Conservation (phyloP, 2,113 vertebrate species). For the Cromileptes altivelis region DNA sequence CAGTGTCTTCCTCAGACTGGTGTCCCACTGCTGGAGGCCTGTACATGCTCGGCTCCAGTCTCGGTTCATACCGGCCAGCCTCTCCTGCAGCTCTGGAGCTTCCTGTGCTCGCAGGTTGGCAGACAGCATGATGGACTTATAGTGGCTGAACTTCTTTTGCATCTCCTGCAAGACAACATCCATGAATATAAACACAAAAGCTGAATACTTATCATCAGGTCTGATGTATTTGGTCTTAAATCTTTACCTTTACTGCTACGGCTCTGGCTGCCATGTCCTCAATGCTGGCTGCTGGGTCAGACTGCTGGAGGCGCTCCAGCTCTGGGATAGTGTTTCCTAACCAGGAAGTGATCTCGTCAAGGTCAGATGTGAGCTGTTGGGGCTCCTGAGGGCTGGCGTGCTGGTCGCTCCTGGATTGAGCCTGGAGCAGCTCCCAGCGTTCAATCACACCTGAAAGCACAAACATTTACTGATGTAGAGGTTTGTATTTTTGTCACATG, state of each 20-base stretch:
- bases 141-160: conserved; percentile 86
- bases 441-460: conserved; percentile 87
- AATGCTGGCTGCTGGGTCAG: conserved; percentile 73
- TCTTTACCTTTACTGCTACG: conserved; percentile 88
- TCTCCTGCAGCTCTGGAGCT: conserved; percentile 81
- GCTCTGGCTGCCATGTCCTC: conserved; percentile 83
- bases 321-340: conserved; percentile 84
- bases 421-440: conserved; percentile 92
- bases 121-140: conserved; percentile 89
- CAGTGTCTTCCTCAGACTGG: conserved; percentile 84
- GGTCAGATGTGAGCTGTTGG: conserved; percentile 84
- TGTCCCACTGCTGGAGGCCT: conserved; percentile 87
- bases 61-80: conserved; percentile 84
- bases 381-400: conserved; percentile 75
- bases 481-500: neutral
- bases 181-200: neutral
- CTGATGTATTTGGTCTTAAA: neutral
- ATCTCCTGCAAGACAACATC: conserved; percentile 82
- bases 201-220: too few species aligned
- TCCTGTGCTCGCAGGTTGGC: conserved; percentile 85
- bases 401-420: conserved; percentile 85
- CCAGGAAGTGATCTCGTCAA: conserved; percentile 87
- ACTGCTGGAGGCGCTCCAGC: conserved; percentile 82
- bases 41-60: conserved; percentile 86
- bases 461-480: neutral